phyloP scores from a whole-genome alignment of 2,113 vertebrate genomes.

The Lophius piscatorius region DNA sequence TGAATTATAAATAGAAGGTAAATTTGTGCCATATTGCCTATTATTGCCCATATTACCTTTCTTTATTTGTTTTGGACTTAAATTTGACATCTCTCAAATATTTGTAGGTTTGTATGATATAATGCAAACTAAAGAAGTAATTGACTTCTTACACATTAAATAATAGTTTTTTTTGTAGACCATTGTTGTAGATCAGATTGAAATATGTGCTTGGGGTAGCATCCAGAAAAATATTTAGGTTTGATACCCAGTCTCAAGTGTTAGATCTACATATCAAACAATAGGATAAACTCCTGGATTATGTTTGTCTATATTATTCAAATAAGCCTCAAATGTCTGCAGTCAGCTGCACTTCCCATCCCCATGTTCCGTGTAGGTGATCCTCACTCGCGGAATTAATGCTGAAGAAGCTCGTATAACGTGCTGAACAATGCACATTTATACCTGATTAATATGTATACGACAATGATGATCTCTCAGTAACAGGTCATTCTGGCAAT shows the following conservation, averaged over 20 bases:
- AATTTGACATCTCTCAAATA: too few species aligned
- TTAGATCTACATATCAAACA: background rate
- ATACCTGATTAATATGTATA: conserved; percentile 75
- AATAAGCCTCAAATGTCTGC: conserved; percentile 23
- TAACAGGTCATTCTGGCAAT: conserved; percentile 67
- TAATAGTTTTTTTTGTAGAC: too few species aligned
- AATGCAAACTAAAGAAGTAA: background rate
- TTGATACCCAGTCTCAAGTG: too few species aligned
- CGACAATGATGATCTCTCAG: conserved; percentile 42
- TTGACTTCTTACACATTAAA: too few species aligned
- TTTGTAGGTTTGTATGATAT: too few species aligned
- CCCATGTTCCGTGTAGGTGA: conserved; percentile 5
- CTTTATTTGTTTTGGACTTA: too few species aligned
- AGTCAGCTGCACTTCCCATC: background rate
- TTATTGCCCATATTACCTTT: too few species aligned
- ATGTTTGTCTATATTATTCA: background rate
- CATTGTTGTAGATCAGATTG: background rate
- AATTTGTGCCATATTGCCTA: too few species aligned
- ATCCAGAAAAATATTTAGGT: background rate
- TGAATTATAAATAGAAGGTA: too few species aligned
- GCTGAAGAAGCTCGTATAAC: conserved; percentile 63
- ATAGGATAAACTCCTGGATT: background rate
- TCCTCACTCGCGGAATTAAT: conserved; percentile 54
- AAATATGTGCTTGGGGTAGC: background rate
- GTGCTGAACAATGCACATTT: conserved; percentile 68